Base-by-base conservation (phyloP, 2,797 vertebrate species). In the Melanotaenia maccullochi region DNA sequence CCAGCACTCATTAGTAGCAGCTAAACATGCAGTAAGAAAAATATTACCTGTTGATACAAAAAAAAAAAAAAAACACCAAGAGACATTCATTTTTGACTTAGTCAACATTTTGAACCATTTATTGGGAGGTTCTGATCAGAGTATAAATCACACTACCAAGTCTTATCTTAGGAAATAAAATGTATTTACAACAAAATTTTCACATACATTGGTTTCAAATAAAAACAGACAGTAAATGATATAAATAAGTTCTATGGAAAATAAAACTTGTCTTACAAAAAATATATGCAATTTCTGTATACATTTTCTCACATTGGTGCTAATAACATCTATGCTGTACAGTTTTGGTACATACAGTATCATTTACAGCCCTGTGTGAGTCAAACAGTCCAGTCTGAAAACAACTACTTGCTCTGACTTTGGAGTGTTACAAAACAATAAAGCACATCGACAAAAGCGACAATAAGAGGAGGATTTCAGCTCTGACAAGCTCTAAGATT, bases 161-260 rank as follows among this genome's bases (percentile, higher is more conserved):
- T 95, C 85, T 91, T 92, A 91, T 90, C 87, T 93, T 94, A 96
- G 94, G 94, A 94, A 94, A 94, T 94, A 94, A 96, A 96, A 97
- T 95, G 95, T 98, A 98, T 97, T 96, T 97, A 98, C 96, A 98
- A 96, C 95, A 96, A 93, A 95, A 94, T 95, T 94, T 52, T 96
- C 95, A 97, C 96, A 83, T 91, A 93, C 84, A 95, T 96, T 63
- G 80, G 82, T 88, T 96, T 96, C 94, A 97, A 97, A 96, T 96
- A 94, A 94, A 95, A 95, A 91, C 94, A 86, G 89, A 94, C 91
- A 90, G 87, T 93, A 96, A 94, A 93, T 94, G 94, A 94, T 97
- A 98, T 97, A 98, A 97, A 98, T 97, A 98, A 97, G 95, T 96
- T 97, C 96, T 97, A 97, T 97, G 97, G 96, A 97, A 97, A 98